Base-by-base conservation (phyloP, 2,113 vertebrate genomes). In the Mustelus asterias region DNA sequence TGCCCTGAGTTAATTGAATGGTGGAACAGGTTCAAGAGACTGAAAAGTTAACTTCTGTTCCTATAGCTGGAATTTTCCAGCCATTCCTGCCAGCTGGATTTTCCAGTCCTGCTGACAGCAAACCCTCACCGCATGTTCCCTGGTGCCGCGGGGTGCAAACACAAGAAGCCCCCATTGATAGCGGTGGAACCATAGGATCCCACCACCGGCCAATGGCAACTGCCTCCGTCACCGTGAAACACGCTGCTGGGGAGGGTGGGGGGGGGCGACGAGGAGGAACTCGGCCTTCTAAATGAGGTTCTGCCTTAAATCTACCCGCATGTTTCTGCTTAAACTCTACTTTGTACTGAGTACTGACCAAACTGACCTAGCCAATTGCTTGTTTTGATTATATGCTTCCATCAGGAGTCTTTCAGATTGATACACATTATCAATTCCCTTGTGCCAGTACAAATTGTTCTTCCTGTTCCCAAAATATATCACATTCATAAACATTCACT, bases 391-490 rank as follows among this genome's bases (percentile, higher is more conserved):
- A 85, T 26, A 54, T 26, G 85, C 9, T 20, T 0, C 44, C 85
- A 54, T 24, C 20, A 88, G 20, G 69, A 54, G 22, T 88, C 85
- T 54, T 54, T 54, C 44, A 48, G 44, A 88, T 44, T 26, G 44
- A 88, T 54, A 88, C 85, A 54, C 44, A 54, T 88, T 88, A 88
- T 88, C 85, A 88, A 88, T 54, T 88, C 44, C 85, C 48, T 88
- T 88, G 44, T 88, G 44, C 85, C 83, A 11, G 85, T 1, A 54
- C 85, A 88, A 54, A 26, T 88, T 48, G 85, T 88, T 54, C 85
- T 88, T 54, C 26, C 44, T 24, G 26, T 88, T 24, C 10, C 85
- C 8, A 88, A 88, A 48, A 16, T 41, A 48, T 18, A 85, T 10
- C 24, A 26, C 44, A 48, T 54, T 88, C 80, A 85, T 44, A 54